Percentiles rank a stretch among this genome's conserved stretches.
Conservation (phyloP, 2,888 invertebrate species). For the Agrochola circellaris region DNA sequence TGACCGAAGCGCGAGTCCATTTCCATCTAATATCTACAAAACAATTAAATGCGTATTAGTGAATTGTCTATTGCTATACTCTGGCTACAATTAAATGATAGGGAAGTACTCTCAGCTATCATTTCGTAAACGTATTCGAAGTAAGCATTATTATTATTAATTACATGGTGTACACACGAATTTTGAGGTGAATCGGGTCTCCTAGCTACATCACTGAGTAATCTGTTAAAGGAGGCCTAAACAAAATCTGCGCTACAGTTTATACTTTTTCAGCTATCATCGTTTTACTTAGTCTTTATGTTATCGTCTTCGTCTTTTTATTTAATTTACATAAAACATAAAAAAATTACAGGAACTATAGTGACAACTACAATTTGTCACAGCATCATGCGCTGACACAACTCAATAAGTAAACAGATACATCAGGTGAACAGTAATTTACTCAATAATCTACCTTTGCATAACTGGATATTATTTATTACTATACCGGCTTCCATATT, state of each 20-base stretch:
- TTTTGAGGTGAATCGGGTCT: background rate
- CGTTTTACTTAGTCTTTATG: too few relatives aligned
- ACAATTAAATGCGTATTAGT: background rate
- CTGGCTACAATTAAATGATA: background rate
- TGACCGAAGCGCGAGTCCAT: background rate
- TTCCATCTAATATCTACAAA: background rate
- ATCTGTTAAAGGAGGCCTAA: background rate
- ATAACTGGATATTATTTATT: conserved; percentile 54
- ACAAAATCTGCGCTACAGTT: too few relatives aligned
- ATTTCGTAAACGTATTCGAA: background rate
- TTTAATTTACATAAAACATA: too few relatives aligned
- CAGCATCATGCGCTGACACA: conserved; percentile 32
- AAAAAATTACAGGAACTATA: conserved; percentile 28
- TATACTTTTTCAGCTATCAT: too few relatives aligned
- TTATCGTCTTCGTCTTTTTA: too few relatives aligned
- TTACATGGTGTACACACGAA: background rate
- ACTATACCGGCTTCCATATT: conserved; percentile 34
- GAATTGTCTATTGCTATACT: background rate
- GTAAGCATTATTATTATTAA: background rate
- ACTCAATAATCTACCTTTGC: conserved; percentile 39
- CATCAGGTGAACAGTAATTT: conserved; percentile 56
- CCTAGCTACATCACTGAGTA: background rate
- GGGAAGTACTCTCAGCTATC: background rate
- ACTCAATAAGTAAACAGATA: conserved; percentile 33
- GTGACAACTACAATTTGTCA: conserved; percentile 54